These are phyloP conservation scores for Cordylochernes scorpioides DNA, from an alignment of 2,888 invertebrate genomes.

Conservation along the genomic window DNA sequence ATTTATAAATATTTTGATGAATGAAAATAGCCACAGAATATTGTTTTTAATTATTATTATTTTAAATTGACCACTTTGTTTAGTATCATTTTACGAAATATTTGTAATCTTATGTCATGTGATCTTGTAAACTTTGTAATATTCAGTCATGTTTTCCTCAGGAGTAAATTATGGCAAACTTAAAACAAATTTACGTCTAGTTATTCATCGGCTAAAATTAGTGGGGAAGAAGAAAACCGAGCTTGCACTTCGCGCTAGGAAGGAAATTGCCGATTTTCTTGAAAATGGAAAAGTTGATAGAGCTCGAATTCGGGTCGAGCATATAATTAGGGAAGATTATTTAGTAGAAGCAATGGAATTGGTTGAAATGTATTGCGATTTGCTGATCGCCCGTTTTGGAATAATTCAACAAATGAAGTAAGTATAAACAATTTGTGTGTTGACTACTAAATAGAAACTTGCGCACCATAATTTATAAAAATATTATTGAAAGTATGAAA, in stretches of 20 bases:
- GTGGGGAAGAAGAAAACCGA: slow-evolving; percentile 94
- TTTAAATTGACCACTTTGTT: too few species aligned
- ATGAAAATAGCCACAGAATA: too few species aligned
- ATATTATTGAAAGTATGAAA: too few species aligned
- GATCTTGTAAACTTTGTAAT: too few species aligned
- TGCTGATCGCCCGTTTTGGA: slow-evolving; percentile 80
- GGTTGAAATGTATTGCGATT: slow-evolving; percentile 95
- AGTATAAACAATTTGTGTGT: too few species aligned
- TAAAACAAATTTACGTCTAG: slow-evolving; percentile 77
- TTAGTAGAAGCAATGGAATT: slow-evolving; percentile 86
- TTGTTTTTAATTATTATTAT: too few species aligned
- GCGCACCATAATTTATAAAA: too few species aligned
- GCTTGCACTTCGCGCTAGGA: slow-evolving; percentile 72
- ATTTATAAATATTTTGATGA: too few species aligned
- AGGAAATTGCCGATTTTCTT: slow-evolving; percentile 91
- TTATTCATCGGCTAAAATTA: slow-evolving; percentile 73
- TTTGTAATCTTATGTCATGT: too few species aligned
- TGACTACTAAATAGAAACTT: too few species aligned
- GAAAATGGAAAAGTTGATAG: slow-evolving; percentile 28
- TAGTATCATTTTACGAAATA: too few species aligned
- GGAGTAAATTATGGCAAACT: slow-evolving; percentile 76
- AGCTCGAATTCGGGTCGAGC: slow-evolving; percentile 89
- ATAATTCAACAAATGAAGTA: slow-evolving; percentile 87
- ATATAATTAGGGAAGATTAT: slow-evolving; percentile 95
- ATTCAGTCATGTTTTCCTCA: slow-evolving; percentile 84